These are phyloP conservation scores for Trachymyrmex cornetzi DNA, from an alignment of 1,140 invertebrate species.

Conservation along the genomic window DNA sequence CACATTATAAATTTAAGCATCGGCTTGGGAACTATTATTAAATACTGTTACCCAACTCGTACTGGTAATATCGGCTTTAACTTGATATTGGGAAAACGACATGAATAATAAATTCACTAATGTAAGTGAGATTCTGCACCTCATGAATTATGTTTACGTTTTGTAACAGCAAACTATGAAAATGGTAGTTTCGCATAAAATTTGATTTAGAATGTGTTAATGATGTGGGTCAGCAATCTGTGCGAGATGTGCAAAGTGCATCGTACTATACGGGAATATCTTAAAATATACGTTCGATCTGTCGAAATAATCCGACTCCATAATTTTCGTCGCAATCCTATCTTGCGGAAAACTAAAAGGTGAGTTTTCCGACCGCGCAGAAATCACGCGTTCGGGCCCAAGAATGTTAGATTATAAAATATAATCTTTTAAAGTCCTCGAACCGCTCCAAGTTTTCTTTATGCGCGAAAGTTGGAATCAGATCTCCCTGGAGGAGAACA, in stretches of 20 bases:
- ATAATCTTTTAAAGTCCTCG: conserved; percentile 56
- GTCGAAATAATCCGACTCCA: neutral
- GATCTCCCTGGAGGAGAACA: conserved; percentile 37
- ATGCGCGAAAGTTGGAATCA: conserved; percentile 59
- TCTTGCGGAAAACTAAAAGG: neutral
- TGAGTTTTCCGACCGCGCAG: conserved; percentile 5
- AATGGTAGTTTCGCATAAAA: neutral
- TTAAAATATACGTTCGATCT: neutral
- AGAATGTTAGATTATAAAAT: conserved; percentile 61
- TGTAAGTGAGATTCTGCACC: conserved; percentile 55
- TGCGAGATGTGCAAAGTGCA: neutral
- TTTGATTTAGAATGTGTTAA: conserved; percentile 15
- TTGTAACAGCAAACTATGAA: conserved; percentile 7
- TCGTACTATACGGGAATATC: neutral
- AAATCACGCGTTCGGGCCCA: conserved; percentile 7
- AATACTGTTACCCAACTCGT: conserved; percentile 52
- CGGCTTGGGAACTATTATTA: conserved; percentile 56
- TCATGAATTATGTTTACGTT: conserved; percentile 23
- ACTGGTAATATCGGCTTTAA: conserved; percentile 39
- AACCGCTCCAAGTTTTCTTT: conserved; percentile 53
- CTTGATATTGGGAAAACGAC: conserved; percentile 56
- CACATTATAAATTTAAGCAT: conserved; percentile 54
- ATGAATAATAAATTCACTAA: conserved; percentile 55
- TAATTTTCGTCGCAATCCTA: conserved; percentile 16
- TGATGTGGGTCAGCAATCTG: neutral